phyloP scores from a whole-genome alignment of 2,797 vertebrate species.

The Clangula hyemalis region DNA sequence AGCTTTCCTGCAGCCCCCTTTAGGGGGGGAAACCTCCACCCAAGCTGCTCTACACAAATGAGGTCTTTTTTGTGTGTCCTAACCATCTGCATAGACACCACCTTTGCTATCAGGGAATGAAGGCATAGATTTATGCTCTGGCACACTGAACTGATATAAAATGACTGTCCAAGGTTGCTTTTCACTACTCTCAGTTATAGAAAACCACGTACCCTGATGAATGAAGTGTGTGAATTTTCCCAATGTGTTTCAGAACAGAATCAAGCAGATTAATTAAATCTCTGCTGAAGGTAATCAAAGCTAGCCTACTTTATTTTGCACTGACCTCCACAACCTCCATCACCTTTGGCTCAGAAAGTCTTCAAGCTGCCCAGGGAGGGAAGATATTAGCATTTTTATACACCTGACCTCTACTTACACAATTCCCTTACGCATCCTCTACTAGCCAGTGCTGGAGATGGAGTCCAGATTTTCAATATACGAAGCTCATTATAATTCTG shows the following conservation, averaged over 20 bases:
- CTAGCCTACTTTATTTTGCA: not conserved
- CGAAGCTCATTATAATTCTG: not conserved
- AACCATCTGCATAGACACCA: not conserved
- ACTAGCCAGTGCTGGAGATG: not conserved
- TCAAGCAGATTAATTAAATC: not conserved
- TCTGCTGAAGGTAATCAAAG: not conserved
- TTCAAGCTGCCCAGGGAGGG: not conserved
- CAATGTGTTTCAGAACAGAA: not conserved
- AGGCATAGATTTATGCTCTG: not conserved
- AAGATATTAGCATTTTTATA: not conserved
- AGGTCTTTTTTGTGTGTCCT: not conserved
- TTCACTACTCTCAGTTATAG: not conserved
- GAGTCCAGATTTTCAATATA: not conserved
- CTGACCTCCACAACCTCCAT: not conserved
- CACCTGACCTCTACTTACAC: not conserved
- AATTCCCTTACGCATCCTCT: not conserved
- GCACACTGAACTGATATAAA: not conserved
- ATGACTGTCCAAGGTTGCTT: not conserved
- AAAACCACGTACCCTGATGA: not conserved
- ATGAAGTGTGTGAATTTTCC: not conserved
- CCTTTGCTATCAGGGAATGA: not conserved
- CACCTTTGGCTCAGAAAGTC: not conserved
- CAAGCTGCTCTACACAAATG: not conserved
- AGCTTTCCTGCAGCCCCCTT: no score
- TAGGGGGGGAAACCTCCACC: not conserved